These are phyloP conservation scores for Boloria selene DNA, from an alignment of 2,888 invertebrate genomes.

Conservation along the genomic window DNA sequence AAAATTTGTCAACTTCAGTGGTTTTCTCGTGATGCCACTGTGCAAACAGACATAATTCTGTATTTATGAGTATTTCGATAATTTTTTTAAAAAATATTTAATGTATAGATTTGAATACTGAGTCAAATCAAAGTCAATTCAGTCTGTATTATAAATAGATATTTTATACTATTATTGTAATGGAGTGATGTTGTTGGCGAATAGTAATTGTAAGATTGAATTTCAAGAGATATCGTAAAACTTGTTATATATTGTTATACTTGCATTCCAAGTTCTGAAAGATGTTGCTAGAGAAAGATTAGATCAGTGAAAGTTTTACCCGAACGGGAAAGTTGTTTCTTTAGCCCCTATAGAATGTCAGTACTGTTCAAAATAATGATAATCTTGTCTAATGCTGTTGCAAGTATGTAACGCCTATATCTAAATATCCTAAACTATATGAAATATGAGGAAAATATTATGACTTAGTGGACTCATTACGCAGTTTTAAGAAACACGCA, in stretches of 20 bases:
- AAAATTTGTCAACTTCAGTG: no score
- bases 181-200: background rate
- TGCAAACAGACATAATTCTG: no score
- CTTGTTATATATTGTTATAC: conserved; percentile 13
- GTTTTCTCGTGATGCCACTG: no score
- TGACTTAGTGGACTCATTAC: no score
- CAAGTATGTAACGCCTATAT: background rate
- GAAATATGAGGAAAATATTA: no score
- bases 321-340: conserved; percentile 36
- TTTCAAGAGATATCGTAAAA: conserved; percentile 18
- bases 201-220: conserved; percentile 14
- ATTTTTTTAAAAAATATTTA: no score
- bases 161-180: background rate
- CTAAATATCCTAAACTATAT: background rate
- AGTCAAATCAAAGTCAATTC: no score
- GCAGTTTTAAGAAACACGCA: no score
- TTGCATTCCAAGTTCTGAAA: conserved; percentile 19
- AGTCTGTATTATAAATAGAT: no score
- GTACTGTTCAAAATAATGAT: conserved; percentile 9
- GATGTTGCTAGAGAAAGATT: conserved; percentile 28
- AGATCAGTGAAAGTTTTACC: conserved; percentile 47
- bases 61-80: no score
- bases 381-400: background rate
- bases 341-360: conserved; percentile 23
- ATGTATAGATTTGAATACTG: no score